Conservation (phyloP, 2,797 vertebrate species). For the Xenops minutus region DNA sequence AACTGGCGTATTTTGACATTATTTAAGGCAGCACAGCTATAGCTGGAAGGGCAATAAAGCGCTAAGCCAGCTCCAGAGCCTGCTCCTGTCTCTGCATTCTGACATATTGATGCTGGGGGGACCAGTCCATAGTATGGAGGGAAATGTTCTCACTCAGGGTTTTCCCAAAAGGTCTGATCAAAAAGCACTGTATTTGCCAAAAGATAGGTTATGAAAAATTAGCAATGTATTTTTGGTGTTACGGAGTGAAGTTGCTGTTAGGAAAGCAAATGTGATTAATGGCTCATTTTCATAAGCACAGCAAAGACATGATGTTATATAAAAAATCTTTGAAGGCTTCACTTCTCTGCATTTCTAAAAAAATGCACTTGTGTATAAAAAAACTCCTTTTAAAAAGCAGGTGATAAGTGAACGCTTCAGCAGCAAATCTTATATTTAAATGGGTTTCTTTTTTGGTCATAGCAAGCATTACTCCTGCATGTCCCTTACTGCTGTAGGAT, state of each 20-base stretch:
- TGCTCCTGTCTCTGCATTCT: not conserved
- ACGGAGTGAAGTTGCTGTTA: not conserved
- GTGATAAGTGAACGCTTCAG: not conserved
- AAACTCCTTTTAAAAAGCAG: not conserved
- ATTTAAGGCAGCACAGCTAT: not conserved
- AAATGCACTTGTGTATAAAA: not conserved
- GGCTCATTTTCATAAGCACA: not conserved
- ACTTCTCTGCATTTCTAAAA: not conserved
- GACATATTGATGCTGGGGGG: not conserved
- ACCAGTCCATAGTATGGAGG: fast-evolving
- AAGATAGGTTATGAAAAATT: not conserved
- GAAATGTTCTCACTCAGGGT: not conserved
- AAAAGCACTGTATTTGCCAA: not conserved
- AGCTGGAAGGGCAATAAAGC: not conserved
- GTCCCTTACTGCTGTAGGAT: not conserved
- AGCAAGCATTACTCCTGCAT: not conserved
- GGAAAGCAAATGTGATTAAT: conserved; percentile 10
- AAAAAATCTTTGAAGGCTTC: not conserved
- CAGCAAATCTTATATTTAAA: not conserved
- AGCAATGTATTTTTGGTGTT: not conserved
- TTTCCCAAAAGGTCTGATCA: not conserved
- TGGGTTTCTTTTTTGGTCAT: not conserved
- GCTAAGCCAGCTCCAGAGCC: not conserved
- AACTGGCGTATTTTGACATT: not conserved
- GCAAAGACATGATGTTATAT: not conserved